Evolutionary conservation across 2,797 vertebrate species (phyloP), one percentile per base, ranked within the genome.

Genomic region (Taeniopygia guttata): DNA sequence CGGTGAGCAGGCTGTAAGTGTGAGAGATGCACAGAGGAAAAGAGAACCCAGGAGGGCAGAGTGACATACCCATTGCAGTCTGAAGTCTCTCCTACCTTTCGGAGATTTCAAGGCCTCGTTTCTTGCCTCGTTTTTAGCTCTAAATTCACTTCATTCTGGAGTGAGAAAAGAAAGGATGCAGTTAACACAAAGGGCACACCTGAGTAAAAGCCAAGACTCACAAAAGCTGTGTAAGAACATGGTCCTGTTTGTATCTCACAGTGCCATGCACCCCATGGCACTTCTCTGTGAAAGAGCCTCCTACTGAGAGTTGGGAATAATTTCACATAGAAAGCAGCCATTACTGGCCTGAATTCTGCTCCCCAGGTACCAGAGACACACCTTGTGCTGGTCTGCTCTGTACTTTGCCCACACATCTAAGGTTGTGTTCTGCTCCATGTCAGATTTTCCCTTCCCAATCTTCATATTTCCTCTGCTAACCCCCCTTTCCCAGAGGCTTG

Each of bases 61-160:
- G 94, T 87, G 81, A 97, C 97, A 95, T 97, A 97, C 96, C 96
- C 97, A 97, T 97, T 96, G 95, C 84, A 94, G 95, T 84, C 95
- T 95, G 90, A 87, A 72, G 95, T 66, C 93, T 94, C 70, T 91
- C 97, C 98, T 97, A 98, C 97, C 98, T 98, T 72, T 93, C 66
- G 94, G 30, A 58, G 97, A 91, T 95, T 94, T 97, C 97, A 93
- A 95, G 94, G 97, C 96, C 93, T 87, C 48, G 79, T 88, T 46
- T 96, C 95, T 91, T 72, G 92, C 87, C 89, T 94, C 84, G 80
- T 81, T 91, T 93, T 58, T 83, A 87, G 94, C 63, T 79, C 86
- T 93, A 91, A 76, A 64, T 92, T 98, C 96, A 98, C 97, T 98
- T 98, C 98, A 98, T 98, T 97, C 98, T 98, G 93, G 40, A 75